Evolutionary conservation across 1,140 invertebrate species (phyloP).

Genomic region (Drosophila aff.): DNA sequence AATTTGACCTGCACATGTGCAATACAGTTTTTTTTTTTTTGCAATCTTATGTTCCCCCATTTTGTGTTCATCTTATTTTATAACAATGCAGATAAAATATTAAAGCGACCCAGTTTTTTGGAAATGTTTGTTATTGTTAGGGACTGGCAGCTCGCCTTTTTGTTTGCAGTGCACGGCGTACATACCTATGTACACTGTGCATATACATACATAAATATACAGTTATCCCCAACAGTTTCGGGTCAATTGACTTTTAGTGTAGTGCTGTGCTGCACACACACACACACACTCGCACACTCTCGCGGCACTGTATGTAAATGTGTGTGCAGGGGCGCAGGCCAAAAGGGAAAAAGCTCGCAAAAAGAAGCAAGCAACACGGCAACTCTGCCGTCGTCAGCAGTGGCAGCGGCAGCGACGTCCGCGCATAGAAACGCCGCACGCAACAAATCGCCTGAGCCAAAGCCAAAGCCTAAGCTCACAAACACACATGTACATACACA

Average conservation of each 20-base stretch:
- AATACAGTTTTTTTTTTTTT: background rate
- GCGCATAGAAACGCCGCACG: conserved; percentile 50
- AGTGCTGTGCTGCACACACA: conserved; percentile 60
- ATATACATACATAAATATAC: conserved; percentile 27
- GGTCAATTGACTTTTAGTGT: conserved; percentile 81
- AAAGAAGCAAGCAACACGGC: conserved; percentile 52
- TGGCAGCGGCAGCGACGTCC: conserved; percentile 15
- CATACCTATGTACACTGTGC: conserved; percentile 8
- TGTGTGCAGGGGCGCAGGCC: conserved; percentile 21
- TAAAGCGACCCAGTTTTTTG: conserved; percentile 5
- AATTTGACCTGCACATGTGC: background rate
- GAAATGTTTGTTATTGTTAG: conserved; percentile 12
- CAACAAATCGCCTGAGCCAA: conserved; percentile 75
- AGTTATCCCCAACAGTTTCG: conserved; percentile 61
- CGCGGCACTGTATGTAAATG: conserved; percentile 10
- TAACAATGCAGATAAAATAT: conserved; percentile 10
- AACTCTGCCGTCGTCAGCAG: conserved; percentile 17
- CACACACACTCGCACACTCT: background rate
- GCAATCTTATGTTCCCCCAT: too few relatives aligned
- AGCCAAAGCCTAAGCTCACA: conserved; percentile 70
- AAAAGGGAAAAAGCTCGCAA: conserved; percentile 74
- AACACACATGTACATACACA: conserved; percentile 35
- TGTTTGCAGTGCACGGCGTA: conserved; percentile 26
- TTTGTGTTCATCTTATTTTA: background rate
- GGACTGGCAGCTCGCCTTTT: conserved; percentile 16